phyloP scores from a whole-genome alignment of 2,888 invertebrate species.

The Rotaria socialis region DNA sequence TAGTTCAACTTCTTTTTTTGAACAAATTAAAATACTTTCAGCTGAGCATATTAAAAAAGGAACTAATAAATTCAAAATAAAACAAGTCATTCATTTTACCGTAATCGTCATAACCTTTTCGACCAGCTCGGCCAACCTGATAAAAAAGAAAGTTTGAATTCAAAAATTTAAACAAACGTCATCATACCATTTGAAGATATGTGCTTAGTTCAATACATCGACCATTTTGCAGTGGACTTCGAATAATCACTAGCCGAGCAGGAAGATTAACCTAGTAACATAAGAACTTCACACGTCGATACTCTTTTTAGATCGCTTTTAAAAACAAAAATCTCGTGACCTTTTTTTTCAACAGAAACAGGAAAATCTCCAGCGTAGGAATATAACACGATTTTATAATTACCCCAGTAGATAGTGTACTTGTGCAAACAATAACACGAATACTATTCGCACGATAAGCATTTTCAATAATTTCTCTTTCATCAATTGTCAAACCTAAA shows the following conservation, averaged over 20 bases:
- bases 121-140: slow-evolving; percentile 43
- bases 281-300: neutral
- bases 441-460: slow-evolving; percentile 73
- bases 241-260: slow-evolving; percentile 61
- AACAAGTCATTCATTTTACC: neutral
- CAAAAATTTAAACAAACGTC: no score
- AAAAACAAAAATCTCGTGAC: no score
- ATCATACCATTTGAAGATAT: slow-evolving; percentile 43
- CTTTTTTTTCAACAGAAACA: no score
- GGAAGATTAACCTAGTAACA: slow-evolving; percentile 74
- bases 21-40: slow-evolving; percentile 46
- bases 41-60: neutral
- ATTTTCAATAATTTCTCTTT: slow-evolving; percentile 45
- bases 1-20: slow-evolving; percentile 31
- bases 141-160: neutral
- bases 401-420: slow-evolving; percentile 90
- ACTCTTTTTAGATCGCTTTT: no score
- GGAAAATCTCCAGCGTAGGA: no score
- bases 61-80: neutral
- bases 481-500: slow-evolving; percentile 37
- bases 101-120: slow-evolving; percentile 41
- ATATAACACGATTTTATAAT: neutral
- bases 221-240: slow-evolving; percentile 43
- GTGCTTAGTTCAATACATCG: slow-evolving; percentile 37
- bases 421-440: slow-evolving; percentile 84